phyloP scores from a whole-genome alignment of 2,113 vertebrate genomes.

The Cryptotis parvus region DNA sequence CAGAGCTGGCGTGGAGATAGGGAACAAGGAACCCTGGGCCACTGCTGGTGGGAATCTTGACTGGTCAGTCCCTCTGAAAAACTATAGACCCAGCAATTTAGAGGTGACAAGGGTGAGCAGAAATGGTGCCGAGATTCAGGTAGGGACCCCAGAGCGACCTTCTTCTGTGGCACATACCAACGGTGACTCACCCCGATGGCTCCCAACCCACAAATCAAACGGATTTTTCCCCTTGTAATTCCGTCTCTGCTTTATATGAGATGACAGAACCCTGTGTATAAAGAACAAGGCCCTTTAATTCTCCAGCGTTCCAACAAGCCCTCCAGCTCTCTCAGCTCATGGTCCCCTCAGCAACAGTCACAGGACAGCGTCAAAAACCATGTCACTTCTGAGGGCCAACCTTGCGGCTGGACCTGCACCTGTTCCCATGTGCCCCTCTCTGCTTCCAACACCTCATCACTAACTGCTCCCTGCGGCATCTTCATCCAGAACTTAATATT shows the following conservation, averaged over 20 bases:
- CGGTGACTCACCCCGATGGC: neutral
- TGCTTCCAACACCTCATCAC: neutral
- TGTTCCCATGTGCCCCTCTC: neutral
- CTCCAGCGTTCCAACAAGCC: neutral
- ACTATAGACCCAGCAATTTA: neutral
- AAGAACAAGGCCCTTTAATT: neutral
- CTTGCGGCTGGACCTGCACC: neutral
- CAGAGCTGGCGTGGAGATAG: too few relatives aligned
- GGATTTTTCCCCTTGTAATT: too few relatives aligned
- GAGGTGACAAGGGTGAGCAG: neutral
- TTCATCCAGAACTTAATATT: neutral
- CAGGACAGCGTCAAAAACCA: neutral
- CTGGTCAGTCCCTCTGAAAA: too few relatives aligned
- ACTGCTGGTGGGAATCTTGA: too few relatives aligned
- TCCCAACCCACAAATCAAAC: neutral
- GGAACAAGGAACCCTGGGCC: too few relatives aligned
- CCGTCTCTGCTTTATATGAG: too few relatives aligned
- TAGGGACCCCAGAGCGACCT: too few relatives aligned
- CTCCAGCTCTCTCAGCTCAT: neutral
- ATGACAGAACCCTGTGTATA: too few relatives aligned
- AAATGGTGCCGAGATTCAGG: neutral
- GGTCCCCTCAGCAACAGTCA: neutral
- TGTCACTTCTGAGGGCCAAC: accelerated
- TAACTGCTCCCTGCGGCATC: neutral
- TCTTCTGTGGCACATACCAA: too few relatives aligned